These are phyloP conservation scores for Dolichoris vasculosae DNA, from an alignment of 1,140 invertebrate genomes.

Conservation along the genomic window DNA sequence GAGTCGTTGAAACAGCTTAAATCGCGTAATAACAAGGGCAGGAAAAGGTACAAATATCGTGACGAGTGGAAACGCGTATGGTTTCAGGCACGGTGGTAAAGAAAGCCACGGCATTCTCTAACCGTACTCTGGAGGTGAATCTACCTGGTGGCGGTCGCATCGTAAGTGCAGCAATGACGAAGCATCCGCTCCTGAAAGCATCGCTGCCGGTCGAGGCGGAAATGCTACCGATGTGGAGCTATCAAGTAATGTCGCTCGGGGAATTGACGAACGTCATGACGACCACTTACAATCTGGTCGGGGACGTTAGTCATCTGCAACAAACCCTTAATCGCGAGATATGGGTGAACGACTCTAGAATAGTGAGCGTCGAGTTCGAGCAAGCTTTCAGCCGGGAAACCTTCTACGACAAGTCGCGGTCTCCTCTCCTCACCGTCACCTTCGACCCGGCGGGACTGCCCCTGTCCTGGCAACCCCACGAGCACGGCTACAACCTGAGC, in stretches of 20 bases:
- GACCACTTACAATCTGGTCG: conserved; percentile 86
- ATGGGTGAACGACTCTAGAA: conserved; percentile 87
- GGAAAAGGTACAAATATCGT: too few relatives aligned
- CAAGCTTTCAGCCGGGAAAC: conserved; percentile 90
- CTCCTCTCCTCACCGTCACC: conserved; percentile 87
- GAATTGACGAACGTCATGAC: conserved; percentile 86
- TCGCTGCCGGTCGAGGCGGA: conserved; percentile 92
- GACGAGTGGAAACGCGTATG: neutral
- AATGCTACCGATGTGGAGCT: conserved; percentile 91
- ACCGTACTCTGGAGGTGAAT: conserved; percentile 83
- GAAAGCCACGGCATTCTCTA: conserved; percentile 83
- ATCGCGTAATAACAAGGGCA: too few relatives aligned
- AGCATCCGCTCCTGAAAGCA: conserved; percentile 90
- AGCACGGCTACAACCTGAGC: conserved; percentile 85
- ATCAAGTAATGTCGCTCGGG: conserved; percentile 85
- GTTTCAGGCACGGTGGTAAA: conserved; percentile 78
- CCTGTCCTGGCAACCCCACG: conserved; percentile 83
- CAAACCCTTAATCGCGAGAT: conserved; percentile 88
- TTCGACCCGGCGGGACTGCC: conserved; percentile 92
- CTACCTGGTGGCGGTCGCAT: conserved; percentile 82
- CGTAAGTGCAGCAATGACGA: conserved; percentile 84
- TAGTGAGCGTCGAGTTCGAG: conserved; percentile 93
- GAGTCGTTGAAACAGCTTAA: too few relatives aligned
- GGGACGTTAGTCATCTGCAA: conserved; percentile 87
- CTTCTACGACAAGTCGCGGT: conserved; percentile 88